Base-by-base conservation (phyloP, 2,797 vertebrate genomes). In the Coccyzus lansbergi region DNA sequence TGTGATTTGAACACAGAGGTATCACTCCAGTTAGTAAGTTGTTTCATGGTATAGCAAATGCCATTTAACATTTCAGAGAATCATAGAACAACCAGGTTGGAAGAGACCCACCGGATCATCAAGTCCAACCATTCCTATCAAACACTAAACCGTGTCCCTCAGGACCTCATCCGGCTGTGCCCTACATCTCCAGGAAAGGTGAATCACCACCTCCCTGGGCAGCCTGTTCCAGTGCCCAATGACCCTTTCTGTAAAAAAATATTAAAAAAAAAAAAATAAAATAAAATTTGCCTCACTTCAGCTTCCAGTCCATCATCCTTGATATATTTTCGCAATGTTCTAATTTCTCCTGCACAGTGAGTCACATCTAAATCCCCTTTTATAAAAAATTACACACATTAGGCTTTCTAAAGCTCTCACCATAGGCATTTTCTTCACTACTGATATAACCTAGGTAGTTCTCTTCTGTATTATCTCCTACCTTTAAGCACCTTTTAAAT, bases 201-300 rank as follows among this genome's bases (percentile, higher is more conserved):
- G n/a, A n/a, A n/a, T n/a, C n/a, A n/a, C n/a, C n/a, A n/a, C n/a
- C n/a, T n/a, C n/a, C n/a, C n/a, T n/a, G n/a, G n/a, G n/a, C n/a
- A n/a, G n/a, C n/a, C n/a, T n/a, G n/a, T n/a, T n/a, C n/a, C n/a
- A n/a, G n/a, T n/a, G n/a, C n/a, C n/a, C n/a, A n/a, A n/a, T n/a
- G n/a, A n/a, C n/a, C n/a, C n/a, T n/a, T n/a, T n/a, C n/a, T n/a
- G n/a, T n/a, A n/a, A n/a, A n/a, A n/a, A n/a, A n/a, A n/a, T n/a
- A n/a, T n/a, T n/a, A n/a, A n/a, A n/a, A n/a, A n/a, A n/a, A n/a
- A n/a, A n/a, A n/a, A n/a, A n/a, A n/a, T n/a, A n/a, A n/a, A n/a
- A n/a, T n/a, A n/a, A n/a, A n/a, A n/a, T n/a, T n/a, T 63, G 34
- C 42, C 83, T 88, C 55, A 64, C 72, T 92, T 90, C 86, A 93